phyloP scores from a whole-genome alignment of 2,797 vertebrate genomes.

The Sebastiscus tertius region DNA sequence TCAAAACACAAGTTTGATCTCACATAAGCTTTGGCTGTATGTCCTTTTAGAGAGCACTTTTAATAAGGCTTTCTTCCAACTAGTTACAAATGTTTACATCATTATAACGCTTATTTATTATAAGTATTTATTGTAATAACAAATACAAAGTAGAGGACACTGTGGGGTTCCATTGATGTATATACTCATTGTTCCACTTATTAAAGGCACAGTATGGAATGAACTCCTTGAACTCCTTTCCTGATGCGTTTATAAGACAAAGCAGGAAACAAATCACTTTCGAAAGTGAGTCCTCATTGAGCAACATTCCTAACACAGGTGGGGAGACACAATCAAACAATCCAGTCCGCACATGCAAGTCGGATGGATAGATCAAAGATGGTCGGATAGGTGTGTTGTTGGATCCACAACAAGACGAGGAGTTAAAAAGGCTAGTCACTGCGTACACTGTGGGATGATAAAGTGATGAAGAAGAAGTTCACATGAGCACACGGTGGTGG shows the following conservation, averaged over 20 bases:
- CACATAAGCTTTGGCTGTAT: background rate
- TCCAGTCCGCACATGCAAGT: slow-evolving; percentile 33
- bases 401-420: background rate
- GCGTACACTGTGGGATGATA: too few species aligned
- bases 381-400: background rate
- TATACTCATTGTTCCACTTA: background rate
- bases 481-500: background rate
- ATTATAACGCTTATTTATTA: background rate
- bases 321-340: background rate
- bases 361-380: background rate
- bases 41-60: background rate
- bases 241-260: background rate
- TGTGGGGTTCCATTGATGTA: background rate
- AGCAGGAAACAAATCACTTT: background rate
- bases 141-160: background rate
- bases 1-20: background rate
- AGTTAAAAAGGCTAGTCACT: background rate
- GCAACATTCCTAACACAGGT: slow-evolving; percentile 20
- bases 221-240: background rate
- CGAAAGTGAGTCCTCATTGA: background rate
- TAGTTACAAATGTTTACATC: background rate
- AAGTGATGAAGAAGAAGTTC: background rate
- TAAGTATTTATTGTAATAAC: too few species aligned
- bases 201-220: background rate
- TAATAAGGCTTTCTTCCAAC: background rate